Evolutionary conservation across 2,888 invertebrate species (phyloP), one percentile per base, ranked within the genome.

Genomic region (Dermolepida albohirtum): DNA sequence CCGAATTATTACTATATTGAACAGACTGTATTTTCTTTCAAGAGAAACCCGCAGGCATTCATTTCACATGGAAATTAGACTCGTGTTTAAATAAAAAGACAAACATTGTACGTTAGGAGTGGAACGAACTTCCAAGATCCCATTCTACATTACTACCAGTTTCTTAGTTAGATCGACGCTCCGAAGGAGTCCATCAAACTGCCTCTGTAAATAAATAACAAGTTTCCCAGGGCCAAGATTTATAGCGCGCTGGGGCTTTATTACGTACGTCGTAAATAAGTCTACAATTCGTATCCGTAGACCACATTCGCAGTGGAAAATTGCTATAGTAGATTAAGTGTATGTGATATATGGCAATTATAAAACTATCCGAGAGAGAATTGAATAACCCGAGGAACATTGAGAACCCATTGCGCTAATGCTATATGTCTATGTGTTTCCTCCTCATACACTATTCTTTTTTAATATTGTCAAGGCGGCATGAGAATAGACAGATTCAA

Each of bases 251-350:
- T 22, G 39, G 66, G 66, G 57, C 66, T 66, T 66, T 66, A 66
- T 66, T 66, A 66, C 66, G 66, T 66, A 66, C 66, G 57, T 66
- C 66, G 66, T 66, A 66, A 66, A 66, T 66, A 66, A 66, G 66
- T 57, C 66, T 49, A 57, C 66, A 66, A 66, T 66, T 66, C 66
- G 49, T 49, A 55, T 52, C 52, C 52, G 52, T 34, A 47, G 49
- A 66, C 66, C 66, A 39, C 57, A 66, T 41, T 66, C 66, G 49
- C 55, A 66, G 55, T 64, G 51, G 64, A 64, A 59, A 64, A 64
- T 64, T 43, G 50, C 66, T 57, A 66, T 34, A 49, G 57, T 52
- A 66, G 66, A 66, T 66, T 66, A 66, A 57, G 39, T 47, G 40
- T 22, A 52, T 64, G 64, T 64, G 52, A 64, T 52, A 64, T 64